phyloP scores from a whole-genome alignment of 1,140 invertebrate genomes.

The Neodiprion virginianus region DNA sequence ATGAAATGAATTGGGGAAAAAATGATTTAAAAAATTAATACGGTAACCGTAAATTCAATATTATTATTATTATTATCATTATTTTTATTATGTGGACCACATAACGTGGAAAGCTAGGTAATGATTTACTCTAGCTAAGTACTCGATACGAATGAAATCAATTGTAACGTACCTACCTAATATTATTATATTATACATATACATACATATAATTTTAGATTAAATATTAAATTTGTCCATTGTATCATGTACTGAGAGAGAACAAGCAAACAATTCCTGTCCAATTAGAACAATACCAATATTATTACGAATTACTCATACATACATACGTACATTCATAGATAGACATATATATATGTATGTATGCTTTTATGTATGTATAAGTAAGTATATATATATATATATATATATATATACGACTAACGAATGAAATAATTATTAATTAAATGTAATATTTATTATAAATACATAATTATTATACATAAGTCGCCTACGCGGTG shows the following conservation, averaged over 20 bases:
- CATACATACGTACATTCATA: background rate
- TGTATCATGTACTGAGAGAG: too few species aligned
- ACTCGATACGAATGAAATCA: too few species aligned
- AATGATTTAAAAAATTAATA: background rate
- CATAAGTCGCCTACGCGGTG: background rate
- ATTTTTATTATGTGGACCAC: too few species aligned
- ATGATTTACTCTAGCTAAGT: too few species aligned
- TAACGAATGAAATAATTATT: background rate
- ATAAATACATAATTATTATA: background rate
- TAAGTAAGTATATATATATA: too few species aligned
- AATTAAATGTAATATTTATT: constrained; percentile 8
- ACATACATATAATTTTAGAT: too few species aligned
- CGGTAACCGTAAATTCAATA: background rate
- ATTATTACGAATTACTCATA: constrained; percentile 31
- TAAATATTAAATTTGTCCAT: too few species aligned
- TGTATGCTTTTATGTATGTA: too few species aligned
- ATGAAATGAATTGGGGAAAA: background rate
- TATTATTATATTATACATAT: too few species aligned
- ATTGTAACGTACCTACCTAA: too few species aligned
- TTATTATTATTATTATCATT: background rate
- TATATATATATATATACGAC: background rate
- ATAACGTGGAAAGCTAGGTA: too few species aligned
- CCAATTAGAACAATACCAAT: constrained; percentile 59
- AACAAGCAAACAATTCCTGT: constrained; percentile 49
- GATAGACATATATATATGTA: too few species aligned